Evolutionary conservation across 2,888 invertebrate species (phyloP), one percentile per base, ranked within the genome.

Genomic region (Cinara cedri): DNA sequence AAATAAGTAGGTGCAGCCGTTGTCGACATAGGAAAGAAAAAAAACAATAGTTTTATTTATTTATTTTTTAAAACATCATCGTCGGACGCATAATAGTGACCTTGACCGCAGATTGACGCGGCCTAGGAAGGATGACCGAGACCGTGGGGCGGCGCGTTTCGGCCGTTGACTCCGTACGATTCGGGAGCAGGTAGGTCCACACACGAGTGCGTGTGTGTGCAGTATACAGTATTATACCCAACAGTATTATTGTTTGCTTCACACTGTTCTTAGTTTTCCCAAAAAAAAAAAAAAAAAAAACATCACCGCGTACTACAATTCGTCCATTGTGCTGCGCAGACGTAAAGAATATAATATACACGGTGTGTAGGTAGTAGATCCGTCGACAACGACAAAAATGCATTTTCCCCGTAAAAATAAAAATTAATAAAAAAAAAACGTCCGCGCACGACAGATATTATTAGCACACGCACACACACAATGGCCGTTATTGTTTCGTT

Each of bases 41-140:
- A 72, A 49, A 60, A 72, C 49, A 49, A 72, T 62, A 16, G 49
- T 72, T 57, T 71, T 72, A 34, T 34, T 34, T 34, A 34, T 34
- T 34, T 6, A 34, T 34, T 34, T 34, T 34, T 34, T 44, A 26
- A 26, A 46, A 70, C n/a, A 72, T 57, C 8, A 11, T 46, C 19
- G n/a, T 21, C 51, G 49, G 68, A 26, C 51, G 70, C 51, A 42
- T 49, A 60, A 78, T n/a, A 60, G 78, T 42, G 78, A 78, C 78
- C 78, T 78, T 78, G 78, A 78, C 78, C 78, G 78, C 46, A 70
- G 78, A 62, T 62, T 55, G 51, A 78, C 78, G 68, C 70, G 78
- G 78, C 60, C 78, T 78, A 78, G 78, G 78, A 70, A 70, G 51
- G 78, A 78, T 78, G 78, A 70, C 78, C 78, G 78, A 78, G 78